Conservation (phyloP, 2,888 invertebrate species). For the Pilophorus perplexus region DNA sequence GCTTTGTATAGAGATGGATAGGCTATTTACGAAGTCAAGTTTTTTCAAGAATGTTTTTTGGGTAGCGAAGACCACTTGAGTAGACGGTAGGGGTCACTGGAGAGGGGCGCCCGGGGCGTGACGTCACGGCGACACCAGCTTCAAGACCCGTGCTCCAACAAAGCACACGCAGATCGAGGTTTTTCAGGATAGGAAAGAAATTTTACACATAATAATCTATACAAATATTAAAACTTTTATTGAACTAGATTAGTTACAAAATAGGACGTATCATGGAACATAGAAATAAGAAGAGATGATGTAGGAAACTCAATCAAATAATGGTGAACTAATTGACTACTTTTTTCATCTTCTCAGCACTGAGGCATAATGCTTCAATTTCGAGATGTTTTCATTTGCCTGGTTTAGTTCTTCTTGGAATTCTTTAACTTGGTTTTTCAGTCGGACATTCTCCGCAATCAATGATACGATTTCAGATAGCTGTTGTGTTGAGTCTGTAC, state of each 20-base stretch:
- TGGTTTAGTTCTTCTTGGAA: background rate
- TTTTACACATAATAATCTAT: background rate
- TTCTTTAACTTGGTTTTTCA: background rate
- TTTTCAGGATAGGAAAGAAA: too few species aligned
- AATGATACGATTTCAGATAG: background rate
- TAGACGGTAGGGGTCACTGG: too few species aligned
- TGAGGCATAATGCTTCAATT: background rate
- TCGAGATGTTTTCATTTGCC: background rate
- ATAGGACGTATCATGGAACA: background rate
- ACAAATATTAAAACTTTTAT: too few species aligned
- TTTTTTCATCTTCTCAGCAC: slow-evolving; percentile 4
- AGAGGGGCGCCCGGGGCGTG: slow-evolving; percentile 5
- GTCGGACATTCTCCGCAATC: background rate
- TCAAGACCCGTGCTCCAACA: slow-evolving; percentile 4
- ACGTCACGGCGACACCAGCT: slow-evolving; percentile 9
- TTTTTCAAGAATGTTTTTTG: too few species aligned
- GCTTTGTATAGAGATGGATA: too few species aligned
- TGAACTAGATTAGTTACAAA: slow-evolving; percentile 6
- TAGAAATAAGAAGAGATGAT: background rate
- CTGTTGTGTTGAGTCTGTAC: too few species aligned
- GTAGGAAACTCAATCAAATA: too few species aligned
- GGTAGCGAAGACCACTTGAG: too few species aligned
- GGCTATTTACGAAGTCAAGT: too few species aligned
- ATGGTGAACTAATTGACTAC: too few species aligned
- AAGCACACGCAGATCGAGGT: too few species aligned